Evolutionary conservation across 2,888 invertebrate genomes (phyloP).

Genomic region (Eucriotettix oculatus): DNA sequence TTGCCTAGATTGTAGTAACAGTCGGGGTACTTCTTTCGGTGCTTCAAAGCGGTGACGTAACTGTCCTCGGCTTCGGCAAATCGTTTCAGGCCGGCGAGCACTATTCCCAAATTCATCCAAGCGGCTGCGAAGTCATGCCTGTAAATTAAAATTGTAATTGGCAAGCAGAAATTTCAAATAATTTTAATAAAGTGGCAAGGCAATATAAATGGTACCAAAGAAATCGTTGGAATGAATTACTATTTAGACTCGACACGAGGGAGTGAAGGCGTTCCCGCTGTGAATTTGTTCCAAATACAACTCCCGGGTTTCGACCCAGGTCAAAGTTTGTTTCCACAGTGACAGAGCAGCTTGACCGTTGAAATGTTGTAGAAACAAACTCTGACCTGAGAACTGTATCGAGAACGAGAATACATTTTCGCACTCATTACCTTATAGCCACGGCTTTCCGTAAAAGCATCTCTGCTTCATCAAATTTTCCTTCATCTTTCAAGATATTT

Average conservation of each 20-base stretch:
- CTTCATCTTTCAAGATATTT: constrained; percentile 61
- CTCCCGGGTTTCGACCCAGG: no score
- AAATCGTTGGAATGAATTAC: not conserved
- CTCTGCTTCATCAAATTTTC: constrained; percentile 53
- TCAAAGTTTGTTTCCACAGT: not conserved
- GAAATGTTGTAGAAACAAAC: no score
- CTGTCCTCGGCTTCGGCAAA: constrained; percentile 56
- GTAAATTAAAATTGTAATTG: constrained; percentile 13
- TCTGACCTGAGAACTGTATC: no score
- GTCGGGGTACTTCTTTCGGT: constrained; percentile 71
- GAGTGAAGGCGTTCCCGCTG: no score
- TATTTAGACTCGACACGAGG: no score
- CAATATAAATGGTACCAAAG: not conserved
- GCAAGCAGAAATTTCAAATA: not conserved
- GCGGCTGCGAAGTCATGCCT: constrained; percentile 84
- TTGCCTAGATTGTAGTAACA: constrained; percentile 92
- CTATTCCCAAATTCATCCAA: constrained; percentile 97
- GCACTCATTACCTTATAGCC: constrained; percentile 40
- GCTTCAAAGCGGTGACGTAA: constrained; percentile 61
- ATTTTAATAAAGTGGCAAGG: not conserved
- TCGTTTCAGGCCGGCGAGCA: constrained; percentile 56
- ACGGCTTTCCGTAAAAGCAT: constrained; percentile 54
- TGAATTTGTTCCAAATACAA: no score
- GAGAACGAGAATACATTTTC: no score
- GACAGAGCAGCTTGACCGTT: no score